Percentiles rank a stretch among this genome's conserved stretches.
Conservation (phyloP, 2,113 vertebrate genomes). For the Rhineura floridana region DNA sequence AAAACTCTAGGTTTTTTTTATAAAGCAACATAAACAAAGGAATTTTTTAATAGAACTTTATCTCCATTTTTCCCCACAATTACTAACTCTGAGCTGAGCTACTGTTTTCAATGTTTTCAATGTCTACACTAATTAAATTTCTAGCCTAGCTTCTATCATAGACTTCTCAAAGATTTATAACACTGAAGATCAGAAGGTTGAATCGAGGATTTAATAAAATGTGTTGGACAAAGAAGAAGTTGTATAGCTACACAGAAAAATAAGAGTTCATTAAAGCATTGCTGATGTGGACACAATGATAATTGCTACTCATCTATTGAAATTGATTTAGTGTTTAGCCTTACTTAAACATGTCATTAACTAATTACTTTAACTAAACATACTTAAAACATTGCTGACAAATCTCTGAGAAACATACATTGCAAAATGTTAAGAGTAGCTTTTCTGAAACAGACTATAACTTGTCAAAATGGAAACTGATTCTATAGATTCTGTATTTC, state of each 20-base stretch:
- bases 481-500: not conserved
- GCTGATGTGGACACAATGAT: slow-evolving; percentile 42
- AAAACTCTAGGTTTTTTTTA: slow-evolving; percentile 26
- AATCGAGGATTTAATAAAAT: slow-evolving; percentile 71
- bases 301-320: slow-evolving; percentile 49
- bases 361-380: slow-evolving; percentile 59
- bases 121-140: slow-evolving; percentile 59
- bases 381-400: slow-evolving; percentile 36
- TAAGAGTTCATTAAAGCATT: slow-evolving; percentile 47
- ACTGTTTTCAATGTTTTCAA: slow-evolving; percentile 41
- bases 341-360: slow-evolving; percentile 54
- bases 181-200: slow-evolving; percentile 66
- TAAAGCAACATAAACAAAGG: slow-evolving; percentile 32
- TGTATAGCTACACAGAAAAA: slow-evolving; percentile 60
- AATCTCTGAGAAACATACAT: slow-evolving; percentile 1
- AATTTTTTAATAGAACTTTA: not conserved
- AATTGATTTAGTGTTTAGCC: slow-evolving; percentile 55
- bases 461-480: not conserved
- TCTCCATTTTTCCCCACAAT: slow-evolving; percentile 23
- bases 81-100: slow-evolving; percentile 29
- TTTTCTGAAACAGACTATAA: not conserved
- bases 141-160: slow-evolving; percentile 36
- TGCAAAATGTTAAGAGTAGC: not conserved
- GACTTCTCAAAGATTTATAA: slow-evolving; percentile 65
- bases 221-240: slow-evolving; percentile 64